Conservation (phyloP, 2,888 invertebrate genomes). For the Amphipoea oculea region DNA sequence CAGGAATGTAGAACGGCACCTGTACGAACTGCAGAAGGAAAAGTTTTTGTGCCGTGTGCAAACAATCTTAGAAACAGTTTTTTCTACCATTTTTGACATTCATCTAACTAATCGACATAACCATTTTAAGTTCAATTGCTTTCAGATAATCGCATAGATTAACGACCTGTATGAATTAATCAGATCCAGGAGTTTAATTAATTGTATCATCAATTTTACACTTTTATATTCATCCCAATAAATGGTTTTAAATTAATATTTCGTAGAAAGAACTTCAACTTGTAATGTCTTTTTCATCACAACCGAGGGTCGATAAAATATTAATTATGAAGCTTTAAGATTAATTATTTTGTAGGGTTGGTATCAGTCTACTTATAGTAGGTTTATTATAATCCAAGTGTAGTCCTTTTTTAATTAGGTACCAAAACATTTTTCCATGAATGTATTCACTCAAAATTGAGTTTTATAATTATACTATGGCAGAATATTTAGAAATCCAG, state of each 20-base stretch:
- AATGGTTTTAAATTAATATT: neutral
- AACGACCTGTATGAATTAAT: neutral
- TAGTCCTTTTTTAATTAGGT: neutral
- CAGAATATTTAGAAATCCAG: neutral
- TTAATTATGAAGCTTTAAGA: neutral
- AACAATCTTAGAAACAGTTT: no score
- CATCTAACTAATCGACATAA: neutral
- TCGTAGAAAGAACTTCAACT: neutral
- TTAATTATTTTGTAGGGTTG: neutral
- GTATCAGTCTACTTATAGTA: neutral
- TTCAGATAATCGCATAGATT: neutral
- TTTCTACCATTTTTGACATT: neutral
- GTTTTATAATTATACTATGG: neutral
- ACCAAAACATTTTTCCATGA: neutral
- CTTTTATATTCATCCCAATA: conserved; percentile 2
- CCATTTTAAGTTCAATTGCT: neutral
- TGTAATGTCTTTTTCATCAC: neutral
- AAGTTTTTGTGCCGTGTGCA: no score
- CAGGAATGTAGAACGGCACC: neutral
- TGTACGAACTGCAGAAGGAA: no score
- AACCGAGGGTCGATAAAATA: neutral
- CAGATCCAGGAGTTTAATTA: neutral
- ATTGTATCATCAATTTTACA: neutral
- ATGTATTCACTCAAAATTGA: no score
- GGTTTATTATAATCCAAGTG: neutral